Evolutionary conservation across 2,888 invertebrate species (phyloP), one percentile per base, ranked within the genome.

Genomic region (Microctonus hyperodae): DNA sequence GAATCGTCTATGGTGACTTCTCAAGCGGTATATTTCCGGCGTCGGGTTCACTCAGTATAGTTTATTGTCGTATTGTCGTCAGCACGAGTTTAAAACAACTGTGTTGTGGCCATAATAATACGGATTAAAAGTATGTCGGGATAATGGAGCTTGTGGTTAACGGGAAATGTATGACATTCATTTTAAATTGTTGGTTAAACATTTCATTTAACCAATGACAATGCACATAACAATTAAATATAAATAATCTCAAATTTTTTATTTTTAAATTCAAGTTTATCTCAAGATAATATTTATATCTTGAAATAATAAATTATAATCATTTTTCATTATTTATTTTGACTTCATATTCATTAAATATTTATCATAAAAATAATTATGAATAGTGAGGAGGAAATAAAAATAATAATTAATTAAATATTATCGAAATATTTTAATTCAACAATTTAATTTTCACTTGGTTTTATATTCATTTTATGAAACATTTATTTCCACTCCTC

Each of bases 11-110:
- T 59, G 13, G 28, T 60, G 60, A 33, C 22, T 28, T 40, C 22
- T 57, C 40, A 57, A 66, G 66, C 66, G 66, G 61, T 66, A 66
- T 48, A 62, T 66, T 62, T 62, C 66, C 66, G 44, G 44, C 16
- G 66, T 53, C 56, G 35, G 25, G 55, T 55, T 44, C 44, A 44
- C 44, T 16, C 20, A 44, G 44, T 44, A n/a, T n/a, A n/a, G n/a
- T n/a, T n/a, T 44, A 13, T 37, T n/a, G 44, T 44, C 44, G 44
- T 44, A 44, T 1, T n/a, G 16, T n/a, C 44, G 44, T 44, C 1
- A 16, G 16, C 44, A n/a, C 16, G 44, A 44, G 44, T 44, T 44
- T 44, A n/a, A n/a, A 44, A 20, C 35, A 44, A 44, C 44, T 44
- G 44, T 44, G 16, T 44, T 25, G 35, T 50, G 22, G 20, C 61